These are phyloP conservation scores for Steinernema scapterisci DNA, from an alignment of 2,888 invertebrate species.

Conservation along the genomic window DNA sequence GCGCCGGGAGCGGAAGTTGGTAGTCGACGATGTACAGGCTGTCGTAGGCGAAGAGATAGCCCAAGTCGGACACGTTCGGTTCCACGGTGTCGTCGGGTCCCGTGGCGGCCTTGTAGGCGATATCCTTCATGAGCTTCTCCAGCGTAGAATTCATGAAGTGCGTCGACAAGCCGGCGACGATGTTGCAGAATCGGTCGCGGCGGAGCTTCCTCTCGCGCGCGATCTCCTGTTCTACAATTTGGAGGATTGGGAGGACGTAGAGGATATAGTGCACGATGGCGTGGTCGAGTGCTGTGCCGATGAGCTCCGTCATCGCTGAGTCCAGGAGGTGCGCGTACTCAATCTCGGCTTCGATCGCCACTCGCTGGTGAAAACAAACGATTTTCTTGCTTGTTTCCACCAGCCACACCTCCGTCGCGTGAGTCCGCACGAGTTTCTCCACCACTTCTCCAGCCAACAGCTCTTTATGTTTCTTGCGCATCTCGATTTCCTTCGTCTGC, in stretches of 20 bases:
- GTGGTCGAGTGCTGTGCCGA: background rate
- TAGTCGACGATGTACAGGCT: too few relatives aligned
- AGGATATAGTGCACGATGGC: background rate
- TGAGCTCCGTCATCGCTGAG: background rate
- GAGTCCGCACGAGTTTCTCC: background rate
- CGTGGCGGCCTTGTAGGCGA: background rate
- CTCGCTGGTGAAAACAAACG: background rate
- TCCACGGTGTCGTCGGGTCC: background rate
- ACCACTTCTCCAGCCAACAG: background rate
- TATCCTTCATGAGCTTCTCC: background rate
- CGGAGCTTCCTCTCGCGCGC: background rate
- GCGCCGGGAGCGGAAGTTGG: too few relatives aligned
- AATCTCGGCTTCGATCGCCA: background rate
- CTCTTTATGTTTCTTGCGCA: background rate
- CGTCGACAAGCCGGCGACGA: background rate
- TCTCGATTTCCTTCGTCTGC: background rate
- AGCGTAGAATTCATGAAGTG: background rate
- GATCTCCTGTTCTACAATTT: background rate
- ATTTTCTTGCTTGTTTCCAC: background rate
- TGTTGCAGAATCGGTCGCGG: background rate
- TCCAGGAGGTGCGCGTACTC: background rate
- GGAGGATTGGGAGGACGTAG: background rate
- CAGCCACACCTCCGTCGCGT: too few relatives aligned
- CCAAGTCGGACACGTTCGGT: background rate
- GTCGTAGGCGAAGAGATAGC: too few relatives aligned